Evolutionary conservation across 2,888 invertebrate genomes (phyloP).

Genomic region (Ernsta delagoae): DNA sequence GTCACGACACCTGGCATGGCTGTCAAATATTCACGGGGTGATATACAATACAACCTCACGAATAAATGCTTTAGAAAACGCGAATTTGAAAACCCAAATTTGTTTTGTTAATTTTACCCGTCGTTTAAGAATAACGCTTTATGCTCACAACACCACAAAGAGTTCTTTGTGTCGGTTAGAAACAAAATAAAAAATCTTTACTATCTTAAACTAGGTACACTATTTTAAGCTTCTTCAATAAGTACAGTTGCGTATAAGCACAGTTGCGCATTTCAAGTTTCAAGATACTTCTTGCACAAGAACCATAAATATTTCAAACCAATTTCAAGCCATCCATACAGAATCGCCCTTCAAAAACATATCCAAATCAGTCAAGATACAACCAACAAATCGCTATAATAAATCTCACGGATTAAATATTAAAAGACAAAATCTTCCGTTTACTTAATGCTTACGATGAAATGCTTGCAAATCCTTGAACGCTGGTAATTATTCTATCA

Average conservation of each 20-base stretch:
- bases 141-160: no score
- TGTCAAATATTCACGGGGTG: slow-evolving; percentile 29
- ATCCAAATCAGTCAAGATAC: neutral
- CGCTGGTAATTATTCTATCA: slow-evolving; percentile 22
- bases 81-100: neutral
- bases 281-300: no score
- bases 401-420: neutral
- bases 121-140: neutral
- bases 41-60: slow-evolving; percentile 5
- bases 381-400: neutral
- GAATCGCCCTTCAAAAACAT: no score
- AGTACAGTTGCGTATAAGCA: no score
- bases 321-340: no score
- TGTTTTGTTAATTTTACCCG: neutral
- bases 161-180: no score
- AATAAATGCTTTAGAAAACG: slow-evolving; percentile 1
- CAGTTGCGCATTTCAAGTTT: no score
- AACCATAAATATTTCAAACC: no score
- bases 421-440: neutral
- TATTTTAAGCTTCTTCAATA: no score
- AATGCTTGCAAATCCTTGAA: slow-evolving; percentile 19
- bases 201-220: no score
- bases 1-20: slow-evolving; percentile 36
- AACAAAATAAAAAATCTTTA: no score
- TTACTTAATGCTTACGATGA: slow-evolving; percentile 11